Base-by-base conservation (phyloP, 1,140 invertebrate species). In the Tribolium castaneum region DNA sequence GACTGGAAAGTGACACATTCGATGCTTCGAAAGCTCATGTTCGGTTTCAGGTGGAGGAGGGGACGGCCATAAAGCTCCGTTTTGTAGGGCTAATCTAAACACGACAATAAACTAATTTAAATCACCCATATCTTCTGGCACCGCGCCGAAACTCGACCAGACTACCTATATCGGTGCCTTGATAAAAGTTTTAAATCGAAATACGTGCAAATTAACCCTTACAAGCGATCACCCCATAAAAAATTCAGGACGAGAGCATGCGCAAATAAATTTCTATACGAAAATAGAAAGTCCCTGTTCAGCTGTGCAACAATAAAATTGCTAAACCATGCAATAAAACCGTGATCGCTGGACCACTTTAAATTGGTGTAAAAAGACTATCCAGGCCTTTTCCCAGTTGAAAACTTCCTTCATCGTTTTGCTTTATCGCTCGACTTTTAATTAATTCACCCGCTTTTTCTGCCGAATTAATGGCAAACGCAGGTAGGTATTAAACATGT, bases 401-500 rank as follows among this genome's bases (percentile, higher is more conserved):
- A 34, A 35, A 66, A 66, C 59, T 66, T 66, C n/a, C 59, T 66
- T 66, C 59, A 66, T 35, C 30, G 19, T 22, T 30, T n/a, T 66
- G 30, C n/a, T 66, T 66, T 66, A 66, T 66, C 30, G n/a, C 54
- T n/a, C 2, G 9, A 59, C 54, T 59, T 59, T 59, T 30, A 22
- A 59, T 59, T 59, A 59, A 59, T 59, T 59, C 6, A 59, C 22
- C 30, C 30, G 25, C 59, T 22, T 35, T 66, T 66, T 59, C 19
- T 19, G 2, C 54, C 19, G 39, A 59, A 19, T 25, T 59, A 59
- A 59, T 25, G 13, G 25, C 39, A 35, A 35, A n/a, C 25, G 59
- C 59, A 66, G 59, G 59, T 66, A 66, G 59, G 59, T 66, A 66
- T 66, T 66, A 66, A 66, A 66, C 9, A 66, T 66, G 59, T 66